Evolutionary conservation across 2,797 vertebrate genomes (phyloP), one percentile per base, ranked within the genome.

Genomic region (Florisuga fusca): DNA sequence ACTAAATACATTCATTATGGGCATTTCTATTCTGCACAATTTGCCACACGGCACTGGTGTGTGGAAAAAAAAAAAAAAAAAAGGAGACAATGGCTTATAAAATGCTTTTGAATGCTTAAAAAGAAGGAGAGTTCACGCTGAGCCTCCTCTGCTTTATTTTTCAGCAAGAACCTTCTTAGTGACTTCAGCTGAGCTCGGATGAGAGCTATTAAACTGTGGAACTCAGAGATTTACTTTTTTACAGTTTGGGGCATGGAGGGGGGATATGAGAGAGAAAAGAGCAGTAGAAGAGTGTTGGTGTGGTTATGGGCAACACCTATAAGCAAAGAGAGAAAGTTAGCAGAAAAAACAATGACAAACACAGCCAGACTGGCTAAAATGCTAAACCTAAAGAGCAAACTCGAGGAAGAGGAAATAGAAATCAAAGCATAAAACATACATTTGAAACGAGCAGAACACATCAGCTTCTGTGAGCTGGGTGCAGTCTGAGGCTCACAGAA

Each of bases 1-100:
- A 97, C 98, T 98, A 98, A 98, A 98, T 97, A 98, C 98, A 99
- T 99, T 99, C 98, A 99, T 99, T 99, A 98, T 97, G 98, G 98
- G 95, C 98, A 97, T 98, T 98, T 98, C 98, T 97, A 98, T 98
- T 99, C 98, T 98, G 94, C 96, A 91, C 98, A 97, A 98, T 99
- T 99, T 98, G 98, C 98, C 98, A 99, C 98, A 98, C 98, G 93
- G 98, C 89, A 46, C 98, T 98, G 98, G 98, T 97, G 98, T 98
- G 96, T 97, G 97, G 22, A 51, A 26, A 97, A 97, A 97, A 89
- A 88, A 64, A 86, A 89, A 90, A 62, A 73, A 63, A 86, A 46
- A 46, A 90, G 69, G 76, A 97, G 97, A 98, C 97, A 98, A 98
- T 97, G 94, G 97, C 95, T 97, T 97, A 98, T 98, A 98, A 98